Percentiles rank a stretch among this genome's conserved stretches.
Conservation (phyloP, 2,888 invertebrate genomes). For the Oscheius sp. region DNA sequence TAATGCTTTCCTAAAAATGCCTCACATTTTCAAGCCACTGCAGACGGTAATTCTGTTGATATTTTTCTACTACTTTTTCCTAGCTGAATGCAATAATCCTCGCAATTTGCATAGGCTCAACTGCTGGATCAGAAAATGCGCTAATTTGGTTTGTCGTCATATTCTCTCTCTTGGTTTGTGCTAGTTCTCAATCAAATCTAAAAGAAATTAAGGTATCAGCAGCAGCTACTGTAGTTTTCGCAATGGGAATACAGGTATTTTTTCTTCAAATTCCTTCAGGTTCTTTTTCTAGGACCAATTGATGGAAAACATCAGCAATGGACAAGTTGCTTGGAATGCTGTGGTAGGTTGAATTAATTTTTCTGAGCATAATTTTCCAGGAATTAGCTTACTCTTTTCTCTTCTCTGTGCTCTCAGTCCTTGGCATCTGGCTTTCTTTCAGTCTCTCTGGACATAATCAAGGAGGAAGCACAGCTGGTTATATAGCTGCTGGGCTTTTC, state of each 20-base stretch:
- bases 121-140: slow-evolving; percentile 62
- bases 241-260: slow-evolving; percentile 59
- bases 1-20: slow-evolving; percentile 56
- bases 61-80: slow-evolving; percentile 22
- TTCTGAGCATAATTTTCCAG: slow-evolving; percentile 30
- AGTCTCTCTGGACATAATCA: slow-evolving; percentile 57
- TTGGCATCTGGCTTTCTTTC: slow-evolving; percentile 66
- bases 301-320: slow-evolving; percentile 59
- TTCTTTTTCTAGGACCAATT: too few species aligned
- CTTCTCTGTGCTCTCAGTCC: slow-evolving; percentile 57
- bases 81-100: slow-evolving; percentile 63
- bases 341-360: slow-evolving; percentile 41
- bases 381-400: slow-evolving; percentile 68
- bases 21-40: slow-evolving; percentile 67
- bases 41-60: slow-evolving; percentile 56
- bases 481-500: slow-evolving; percentile 65
- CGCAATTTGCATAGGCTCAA: slow-evolving; percentile 63
- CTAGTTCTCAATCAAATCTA: too few species aligned
- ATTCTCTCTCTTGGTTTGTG: slow-evolving; percentile 44
- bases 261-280: too few species aligned
- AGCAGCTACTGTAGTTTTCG: slow-evolving; percentile 65
- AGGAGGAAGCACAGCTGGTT: slow-evolving; percentile 61
- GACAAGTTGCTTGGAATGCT: slow-evolving; percentile 62
- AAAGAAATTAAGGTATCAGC: slow-evolving; percentile 50
- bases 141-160: slow-evolving; percentile 64